Conservation (phyloP, 2,113 vertebrate genomes). For the Podarcis raffonei region DNA sequence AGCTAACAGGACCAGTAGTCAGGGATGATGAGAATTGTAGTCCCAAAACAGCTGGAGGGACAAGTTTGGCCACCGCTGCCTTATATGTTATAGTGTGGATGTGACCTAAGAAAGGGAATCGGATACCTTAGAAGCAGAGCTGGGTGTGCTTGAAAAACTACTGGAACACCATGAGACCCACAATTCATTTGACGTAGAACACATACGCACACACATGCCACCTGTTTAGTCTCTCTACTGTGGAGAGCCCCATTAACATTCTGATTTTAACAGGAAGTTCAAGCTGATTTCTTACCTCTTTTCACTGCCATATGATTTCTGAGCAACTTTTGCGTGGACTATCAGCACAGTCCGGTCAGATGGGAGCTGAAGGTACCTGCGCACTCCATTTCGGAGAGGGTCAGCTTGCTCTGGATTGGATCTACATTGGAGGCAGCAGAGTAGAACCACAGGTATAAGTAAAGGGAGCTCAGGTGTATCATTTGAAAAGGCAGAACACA, state of each 20-base stretch:
- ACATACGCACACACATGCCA: neutral
- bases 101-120: neutral
- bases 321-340: constrained; percentile 92
- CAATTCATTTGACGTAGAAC: neutral
- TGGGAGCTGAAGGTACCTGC: constrained; percentile 79
- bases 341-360: constrained; percentile 86
- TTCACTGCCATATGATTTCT: constrained; percentile 95
- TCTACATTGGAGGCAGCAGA: constrained; percentile 44
- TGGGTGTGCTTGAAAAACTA: neutral
- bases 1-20: no score
- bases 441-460: neutral
- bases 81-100: neutral
- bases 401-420: constrained; percentile 56
- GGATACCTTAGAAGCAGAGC: neutral
- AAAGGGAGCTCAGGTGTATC: neutral
- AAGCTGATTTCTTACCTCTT: constrained; percentile 80
- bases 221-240: neutral
- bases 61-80: neutral
- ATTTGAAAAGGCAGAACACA: neutral
- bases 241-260: neutral
- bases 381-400: constrained; percentile 70
- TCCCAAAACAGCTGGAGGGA: no score
- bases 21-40: no score
- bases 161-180: neutral
- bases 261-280: neutral